A percentile compares a stretch with the other conserved stretches of the same genome.
These are phyloP conservation scores for Vanacampus margaritifer DNA, from an alignment of 2,113 vertebrate genomes.

Conservation along the genomic window DNA sequence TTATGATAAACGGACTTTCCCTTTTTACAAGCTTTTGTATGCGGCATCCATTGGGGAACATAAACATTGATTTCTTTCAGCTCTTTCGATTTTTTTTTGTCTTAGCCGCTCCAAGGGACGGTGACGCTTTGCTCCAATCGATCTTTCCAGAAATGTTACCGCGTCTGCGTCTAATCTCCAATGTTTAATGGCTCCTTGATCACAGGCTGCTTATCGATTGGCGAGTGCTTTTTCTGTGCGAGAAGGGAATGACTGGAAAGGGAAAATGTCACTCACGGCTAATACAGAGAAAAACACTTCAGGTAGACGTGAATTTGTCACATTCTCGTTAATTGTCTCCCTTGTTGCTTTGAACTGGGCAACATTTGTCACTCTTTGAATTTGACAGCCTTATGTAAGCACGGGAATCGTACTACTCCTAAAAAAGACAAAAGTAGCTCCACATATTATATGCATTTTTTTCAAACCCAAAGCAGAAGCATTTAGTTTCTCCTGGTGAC, in stretches of 20 bases:
- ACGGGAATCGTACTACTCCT: neutral
- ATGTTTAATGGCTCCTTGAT: slow-evolving; percentile 1
- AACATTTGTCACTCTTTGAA: too few relatives aligned
- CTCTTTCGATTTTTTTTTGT: slow-evolving; percentile 21
- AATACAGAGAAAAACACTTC: neutral
- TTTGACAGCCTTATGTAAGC: too few relatives aligned
- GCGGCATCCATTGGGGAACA: slow-evolving; percentile 36
- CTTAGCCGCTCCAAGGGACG: slow-evolving; percentile 27
- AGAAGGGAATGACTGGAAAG: neutral
- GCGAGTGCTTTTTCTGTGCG: neutral
- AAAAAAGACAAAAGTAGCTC: neutral
- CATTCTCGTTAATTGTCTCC: neutral
- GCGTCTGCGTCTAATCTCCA: slow-evolving; percentile 3
- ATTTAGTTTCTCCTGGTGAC: neutral
- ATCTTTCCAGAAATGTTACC: slow-evolving; percentile 42
- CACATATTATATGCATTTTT: neutral
- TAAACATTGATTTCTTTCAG: slow-evolving; percentile 40
- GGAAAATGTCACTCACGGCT: slow-evolving; percentile 19
- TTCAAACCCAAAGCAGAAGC: neutral
- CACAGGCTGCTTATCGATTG: neutral
- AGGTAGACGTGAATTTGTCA: neutral
- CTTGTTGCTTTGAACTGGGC: neutral
- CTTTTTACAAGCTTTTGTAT: slow-evolving; percentile 7
- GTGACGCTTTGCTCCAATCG: slow-evolving; percentile 36
- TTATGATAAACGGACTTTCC: slow-evolving; percentile 14